Evolutionary conservation across 30 jellyfish, hydroid and myxozoan species (phyloP).

Genomic region (Hydractinia echinata): DNA sequence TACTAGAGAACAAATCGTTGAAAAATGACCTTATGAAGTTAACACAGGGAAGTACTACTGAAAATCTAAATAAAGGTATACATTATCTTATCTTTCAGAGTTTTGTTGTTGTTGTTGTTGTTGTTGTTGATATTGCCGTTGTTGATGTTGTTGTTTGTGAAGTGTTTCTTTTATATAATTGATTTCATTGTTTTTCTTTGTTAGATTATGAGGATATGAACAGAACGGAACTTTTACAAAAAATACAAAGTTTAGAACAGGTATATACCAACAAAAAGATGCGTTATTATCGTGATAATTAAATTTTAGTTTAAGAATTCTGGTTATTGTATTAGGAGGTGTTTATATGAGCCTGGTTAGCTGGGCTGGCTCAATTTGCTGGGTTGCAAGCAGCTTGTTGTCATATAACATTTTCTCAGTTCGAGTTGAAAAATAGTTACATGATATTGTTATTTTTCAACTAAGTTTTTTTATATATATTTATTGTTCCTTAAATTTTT

Average conservation of each 20-base stretch:
- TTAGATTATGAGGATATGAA: slow-evolving; percentile 89
- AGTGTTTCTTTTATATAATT: neutral
- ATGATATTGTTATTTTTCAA: no score
- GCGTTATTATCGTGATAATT: no score
- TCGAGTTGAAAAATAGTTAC: no score
- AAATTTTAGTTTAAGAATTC: no score
- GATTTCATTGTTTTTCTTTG: neutral
- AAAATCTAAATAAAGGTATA: slow-evolving; percentile 66
- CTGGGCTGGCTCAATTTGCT: no score
- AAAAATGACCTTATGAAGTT: slow-evolving; percentile 74
- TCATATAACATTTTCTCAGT: no score
- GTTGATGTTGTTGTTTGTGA: neutral
- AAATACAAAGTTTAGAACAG: slow-evolving; percentile 72
- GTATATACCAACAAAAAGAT: slow-evolving; percentile 14
- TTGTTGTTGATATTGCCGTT: neutral
- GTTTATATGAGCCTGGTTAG: no score
- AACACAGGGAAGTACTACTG: slow-evolving; percentile 43
- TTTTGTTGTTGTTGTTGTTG: neutral
- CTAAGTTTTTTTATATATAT: no score
- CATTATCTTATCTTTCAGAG: neutral
- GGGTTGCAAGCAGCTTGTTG: no score
- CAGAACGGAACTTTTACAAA: slow-evolving; percentile 77
- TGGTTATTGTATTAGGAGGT: no score
- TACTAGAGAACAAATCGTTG: slow-evolving; percentile 54
- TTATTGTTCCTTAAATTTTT: no score